Percentiles rank a stretch among this genome's conserved stretches.
Evolutionary conservation across 2,888 invertebrate species (phyloP).

Genomic region (Nematopogon swammerdamellus): DNA sequence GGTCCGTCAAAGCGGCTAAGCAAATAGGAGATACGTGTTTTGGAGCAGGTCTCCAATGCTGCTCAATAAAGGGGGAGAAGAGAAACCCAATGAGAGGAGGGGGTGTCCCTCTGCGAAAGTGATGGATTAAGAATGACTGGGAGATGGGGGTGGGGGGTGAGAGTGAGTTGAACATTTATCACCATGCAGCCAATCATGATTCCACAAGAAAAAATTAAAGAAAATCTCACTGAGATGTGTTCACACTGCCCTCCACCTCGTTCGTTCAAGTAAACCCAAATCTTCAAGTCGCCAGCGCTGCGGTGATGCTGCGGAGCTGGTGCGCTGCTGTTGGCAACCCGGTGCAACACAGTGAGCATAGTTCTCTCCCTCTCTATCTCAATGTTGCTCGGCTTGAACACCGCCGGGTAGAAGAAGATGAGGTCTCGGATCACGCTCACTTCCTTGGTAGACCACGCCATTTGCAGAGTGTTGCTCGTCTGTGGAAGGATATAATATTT

Average conservation of each 20-base stretch:
- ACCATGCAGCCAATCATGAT: no score
- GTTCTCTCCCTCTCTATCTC: conserved; percentile 73
- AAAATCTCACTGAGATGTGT: conserved; percentile 65
- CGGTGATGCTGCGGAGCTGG: conserved; percentile 56
- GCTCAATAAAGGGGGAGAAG: no score
- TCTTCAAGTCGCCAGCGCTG: conserved; percentile 75
- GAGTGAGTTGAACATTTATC: no score
- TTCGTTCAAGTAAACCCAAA: conserved; percentile 74
- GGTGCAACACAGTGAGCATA: conserved; percentile 70
- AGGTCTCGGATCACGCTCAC: conserved; percentile 75
- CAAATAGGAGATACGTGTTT: no score
- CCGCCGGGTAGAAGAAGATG: conserved; percentile 67
- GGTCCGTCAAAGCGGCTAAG: no score
- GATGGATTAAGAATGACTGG: no score
- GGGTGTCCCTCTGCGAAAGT: no score
- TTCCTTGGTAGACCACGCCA: conserved; percentile 63
- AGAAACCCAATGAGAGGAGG: no score
- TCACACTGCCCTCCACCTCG: conserved; percentile 51
- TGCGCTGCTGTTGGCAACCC: conserved; percentile 61
- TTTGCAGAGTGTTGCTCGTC: conserved; percentile 44
- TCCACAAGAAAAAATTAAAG: no score
- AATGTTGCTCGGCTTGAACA: conserved; percentile 77
- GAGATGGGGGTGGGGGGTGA: no score
- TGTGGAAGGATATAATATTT: conserved; percentile 15
- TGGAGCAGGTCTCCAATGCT: no score